A percentile compares a stretch with the other conserved stretches of the same genome.
These are phyloP conservation scores for Volucella inflata DNA, from an alignment of 2,888 invertebrate genomes.

Conservation along the genomic window DNA sequence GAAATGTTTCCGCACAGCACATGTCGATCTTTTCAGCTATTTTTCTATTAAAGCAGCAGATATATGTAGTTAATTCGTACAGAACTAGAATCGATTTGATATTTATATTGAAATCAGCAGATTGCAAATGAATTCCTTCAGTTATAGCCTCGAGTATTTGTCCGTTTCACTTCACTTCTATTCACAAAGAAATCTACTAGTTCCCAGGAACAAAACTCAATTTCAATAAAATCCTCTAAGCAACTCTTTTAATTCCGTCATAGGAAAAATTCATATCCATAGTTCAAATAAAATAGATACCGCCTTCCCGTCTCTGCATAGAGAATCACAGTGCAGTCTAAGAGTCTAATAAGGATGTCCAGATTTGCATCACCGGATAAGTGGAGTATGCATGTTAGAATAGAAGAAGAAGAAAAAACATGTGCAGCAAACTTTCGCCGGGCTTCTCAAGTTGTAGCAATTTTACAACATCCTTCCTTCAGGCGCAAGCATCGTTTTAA, in stretches of 20 bases:
- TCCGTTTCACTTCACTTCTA: not conserved
- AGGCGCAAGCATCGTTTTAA: slow-evolving; percentile 59
- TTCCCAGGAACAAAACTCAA: slow-evolving; percentile 7
- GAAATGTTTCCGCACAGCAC: too few species aligned
- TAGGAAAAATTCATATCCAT: slow-evolving; percentile 29
- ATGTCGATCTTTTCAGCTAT: too few species aligned
- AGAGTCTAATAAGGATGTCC: not conserved
- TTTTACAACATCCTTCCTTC: slow-evolving; percentile 27
- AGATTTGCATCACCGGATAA: not conserved
- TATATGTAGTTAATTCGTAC: too few species aligned
- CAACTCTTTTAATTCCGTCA: slow-evolving; percentile 16
- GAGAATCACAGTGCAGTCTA: slow-evolving; percentile 33
- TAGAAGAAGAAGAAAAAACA: not conserved
- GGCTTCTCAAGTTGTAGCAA: slow-evolving; percentile 26
- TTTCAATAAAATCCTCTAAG: not conserved
- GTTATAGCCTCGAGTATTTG: too few species aligned
- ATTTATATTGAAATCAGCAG: too few species aligned
- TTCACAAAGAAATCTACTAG: slow-evolving; percentile 1
- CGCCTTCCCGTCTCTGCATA: slow-evolving; percentile 15
- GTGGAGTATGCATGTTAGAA: too few species aligned
- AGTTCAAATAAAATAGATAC: slow-evolving; percentile 19
- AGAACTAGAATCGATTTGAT: too few species aligned
- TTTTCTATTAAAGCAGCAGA: too few species aligned
- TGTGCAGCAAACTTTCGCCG: slow-evolving; percentile 25
- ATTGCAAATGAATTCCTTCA: too few species aligned